Evolutionary conservation across 2,113 vertebrate species (phyloP).

Genomic region (Ivindomyrus marchei): DNA sequence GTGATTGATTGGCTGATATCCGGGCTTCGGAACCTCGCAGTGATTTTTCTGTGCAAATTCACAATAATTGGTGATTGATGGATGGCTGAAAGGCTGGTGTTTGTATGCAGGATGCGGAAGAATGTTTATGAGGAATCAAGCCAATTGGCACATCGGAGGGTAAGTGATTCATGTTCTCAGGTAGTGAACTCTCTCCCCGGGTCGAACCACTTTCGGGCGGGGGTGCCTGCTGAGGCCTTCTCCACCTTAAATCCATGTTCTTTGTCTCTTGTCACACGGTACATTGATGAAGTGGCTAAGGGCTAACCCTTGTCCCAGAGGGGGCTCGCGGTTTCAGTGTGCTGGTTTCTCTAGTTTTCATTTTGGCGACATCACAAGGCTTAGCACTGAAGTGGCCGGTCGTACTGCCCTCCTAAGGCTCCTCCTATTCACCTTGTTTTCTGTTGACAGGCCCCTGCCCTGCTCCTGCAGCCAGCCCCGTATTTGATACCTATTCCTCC

Average conservation of each 20-base stretch:
- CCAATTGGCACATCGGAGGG: background rate
- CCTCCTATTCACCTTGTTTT: background rate
- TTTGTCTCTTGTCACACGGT: background rate
- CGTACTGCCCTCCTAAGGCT: background rate
- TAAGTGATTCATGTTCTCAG: background rate
- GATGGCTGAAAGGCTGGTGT: background rate
- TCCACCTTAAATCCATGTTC: background rate
- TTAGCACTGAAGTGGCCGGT: background rate
- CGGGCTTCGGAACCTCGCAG: background rate
- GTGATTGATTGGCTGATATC: slow-evolving; percentile 7
- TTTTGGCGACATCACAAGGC: background rate
- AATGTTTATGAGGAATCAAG: background rate
- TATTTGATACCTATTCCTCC: background rate
- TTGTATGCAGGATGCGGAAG: background rate
- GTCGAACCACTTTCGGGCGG: background rate
- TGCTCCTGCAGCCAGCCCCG: background rate
- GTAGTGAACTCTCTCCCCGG: too few relatives aligned
- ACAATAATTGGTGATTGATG: slow-evolving; percentile 4
- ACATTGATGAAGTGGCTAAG: background rate
- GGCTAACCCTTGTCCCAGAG: background rate
- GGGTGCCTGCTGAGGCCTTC: background rate
- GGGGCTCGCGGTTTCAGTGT: background rate
- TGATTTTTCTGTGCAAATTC: background rate
- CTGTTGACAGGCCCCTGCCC: background rate
- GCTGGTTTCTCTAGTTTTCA: background rate